Conservation (phyloP, 2,888 invertebrate species). For the Drosophila nr. perissopoda region DNA sequence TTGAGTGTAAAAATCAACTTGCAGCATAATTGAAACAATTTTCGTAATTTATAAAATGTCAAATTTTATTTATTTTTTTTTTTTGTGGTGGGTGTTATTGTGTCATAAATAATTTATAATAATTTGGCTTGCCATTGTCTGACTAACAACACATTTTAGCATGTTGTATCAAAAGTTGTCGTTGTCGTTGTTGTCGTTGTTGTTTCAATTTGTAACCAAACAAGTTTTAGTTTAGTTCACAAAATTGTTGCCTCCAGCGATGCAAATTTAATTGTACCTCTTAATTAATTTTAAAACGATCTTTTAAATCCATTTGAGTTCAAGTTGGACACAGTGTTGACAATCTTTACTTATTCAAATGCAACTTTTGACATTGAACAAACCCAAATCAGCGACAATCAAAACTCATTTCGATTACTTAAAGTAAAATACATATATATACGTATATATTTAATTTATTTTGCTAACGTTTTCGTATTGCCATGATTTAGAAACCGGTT, state of each 20-base stretch:
- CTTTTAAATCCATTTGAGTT: conserved; percentile 49
- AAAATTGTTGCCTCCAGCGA: conserved; percentile 16
- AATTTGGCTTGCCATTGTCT: conserved; percentile 48
- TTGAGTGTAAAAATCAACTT: conserved; percentile 1
- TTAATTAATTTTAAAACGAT: conserved; percentile 68
- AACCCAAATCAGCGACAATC: conserved; percentile 18
- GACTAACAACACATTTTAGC: conserved; percentile 28
- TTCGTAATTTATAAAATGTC: conserved; percentile 45
- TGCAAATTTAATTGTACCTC: conserved; percentile 53
- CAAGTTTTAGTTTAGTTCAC: conserved; percentile 29
- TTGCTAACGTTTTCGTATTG: background rate
- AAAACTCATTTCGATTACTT: conserved; percentile 3
- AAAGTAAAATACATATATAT: background rate
- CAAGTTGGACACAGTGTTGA: conserved; percentile 36
- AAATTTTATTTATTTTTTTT: conserved; percentile 8
- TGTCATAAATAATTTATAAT: conserved; percentile 55
- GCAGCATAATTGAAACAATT: conserved; percentile 51
- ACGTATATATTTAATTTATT: background rate
- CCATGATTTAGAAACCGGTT: conserved; percentile 13
- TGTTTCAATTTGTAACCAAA: conserved; percentile 25
- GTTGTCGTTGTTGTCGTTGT: conserved; percentile 11
- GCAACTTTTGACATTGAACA: conserved; percentile 40
- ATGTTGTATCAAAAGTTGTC: conserved; percentile 32
- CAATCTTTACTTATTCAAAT: conserved; percentile 28
- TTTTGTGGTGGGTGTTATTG: conserved; percentile 61